Percentiles rank a stretch among this genome's conserved stretches.
Conservation (phyloP, 2,888 invertebrate species). For the Molanna angustata region DNA sequence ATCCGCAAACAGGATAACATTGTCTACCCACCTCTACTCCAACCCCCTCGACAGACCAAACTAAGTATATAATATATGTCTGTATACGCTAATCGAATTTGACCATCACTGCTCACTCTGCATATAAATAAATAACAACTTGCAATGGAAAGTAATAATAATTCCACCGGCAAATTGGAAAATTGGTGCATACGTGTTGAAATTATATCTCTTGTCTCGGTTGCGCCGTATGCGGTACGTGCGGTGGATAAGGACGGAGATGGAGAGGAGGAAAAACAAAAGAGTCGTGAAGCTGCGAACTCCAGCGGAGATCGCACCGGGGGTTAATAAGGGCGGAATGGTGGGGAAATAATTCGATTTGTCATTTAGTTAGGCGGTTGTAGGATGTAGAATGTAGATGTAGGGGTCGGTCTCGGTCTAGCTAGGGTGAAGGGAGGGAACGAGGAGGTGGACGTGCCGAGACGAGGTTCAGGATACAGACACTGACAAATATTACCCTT, state of each 20-base stretch:
- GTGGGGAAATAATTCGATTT: conserved; percentile 34
- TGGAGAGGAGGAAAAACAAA: conserved; percentile 10
- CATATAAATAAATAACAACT: conserved; percentile 29
- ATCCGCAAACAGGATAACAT: conserved; percentile 19
- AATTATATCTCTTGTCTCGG: conserved; percentile 10
- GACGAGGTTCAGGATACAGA: too few relatives aligned
- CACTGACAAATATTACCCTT: too few relatives aligned
- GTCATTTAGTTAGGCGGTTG: conserved; percentile 33
- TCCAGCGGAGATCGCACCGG: conserved; percentile 29
- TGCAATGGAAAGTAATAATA: conserved; percentile 31
- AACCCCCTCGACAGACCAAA: background rate
- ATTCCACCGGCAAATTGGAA: conserved; percentile 30
- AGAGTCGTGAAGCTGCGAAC: conserved; percentile 28
- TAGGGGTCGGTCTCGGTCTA: too few relatives aligned
- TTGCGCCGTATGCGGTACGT: background rate
- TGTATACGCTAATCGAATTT: conserved; percentile 31
- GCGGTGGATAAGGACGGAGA: conserved; percentile 3
- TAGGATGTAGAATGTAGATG: too few relatives aligned
- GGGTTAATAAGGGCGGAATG: conserved; percentile 33
- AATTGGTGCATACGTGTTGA: conserved; percentile 27
- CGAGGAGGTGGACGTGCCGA: too few relatives aligned
- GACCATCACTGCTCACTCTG: conserved; percentile 25
- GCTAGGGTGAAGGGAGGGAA: too few relatives aligned
- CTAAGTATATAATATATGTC: too few relatives aligned
- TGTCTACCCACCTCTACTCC: conserved; percentile 1